phyloP scores from a whole-genome alignment of 2,113 vertebrate genomes.

The Onychorhynchus coronatus region DNA sequence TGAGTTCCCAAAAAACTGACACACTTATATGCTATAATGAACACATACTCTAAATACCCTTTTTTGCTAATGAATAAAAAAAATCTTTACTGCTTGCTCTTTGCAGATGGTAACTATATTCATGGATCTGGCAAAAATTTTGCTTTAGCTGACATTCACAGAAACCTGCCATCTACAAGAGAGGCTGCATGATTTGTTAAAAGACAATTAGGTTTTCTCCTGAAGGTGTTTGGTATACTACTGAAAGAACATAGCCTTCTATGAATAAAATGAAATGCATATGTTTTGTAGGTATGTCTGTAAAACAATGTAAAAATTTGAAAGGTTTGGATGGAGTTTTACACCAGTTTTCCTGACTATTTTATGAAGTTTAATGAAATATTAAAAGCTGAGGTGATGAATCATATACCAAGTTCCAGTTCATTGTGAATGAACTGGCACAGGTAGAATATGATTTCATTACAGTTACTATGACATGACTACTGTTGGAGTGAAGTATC shows the following conservation, averaged over 20 bases:
- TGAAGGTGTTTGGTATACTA: neutral
- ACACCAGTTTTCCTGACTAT: neutral
- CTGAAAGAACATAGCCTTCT: neutral
- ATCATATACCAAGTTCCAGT: neutral
- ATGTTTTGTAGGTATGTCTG: neutral
- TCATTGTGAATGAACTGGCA: neutral
- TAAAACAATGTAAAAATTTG: neutral
- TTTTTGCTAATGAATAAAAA: neutral
- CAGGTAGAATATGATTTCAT: neutral
- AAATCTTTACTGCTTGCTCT: neutral
- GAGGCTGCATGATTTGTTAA: neutral
- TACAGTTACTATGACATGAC: neutral
- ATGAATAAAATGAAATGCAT: neutral
- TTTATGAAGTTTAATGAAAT: slow-evolving; percentile 21
- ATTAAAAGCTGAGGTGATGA: neutral
- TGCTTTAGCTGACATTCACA: neutral
- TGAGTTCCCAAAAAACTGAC: neutral
- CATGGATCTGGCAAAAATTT: neutral
- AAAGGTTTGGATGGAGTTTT: neutral
- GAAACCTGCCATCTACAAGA: neutral
- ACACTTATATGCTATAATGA: neutral
- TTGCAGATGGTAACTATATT: neutral
- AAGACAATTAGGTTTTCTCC: neutral
- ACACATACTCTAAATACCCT: neutral
- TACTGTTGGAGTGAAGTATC: neutral